Conservation (phyloP, 2,888 invertebrate genomes). For the Digitonthophagus gazella region DNA sequence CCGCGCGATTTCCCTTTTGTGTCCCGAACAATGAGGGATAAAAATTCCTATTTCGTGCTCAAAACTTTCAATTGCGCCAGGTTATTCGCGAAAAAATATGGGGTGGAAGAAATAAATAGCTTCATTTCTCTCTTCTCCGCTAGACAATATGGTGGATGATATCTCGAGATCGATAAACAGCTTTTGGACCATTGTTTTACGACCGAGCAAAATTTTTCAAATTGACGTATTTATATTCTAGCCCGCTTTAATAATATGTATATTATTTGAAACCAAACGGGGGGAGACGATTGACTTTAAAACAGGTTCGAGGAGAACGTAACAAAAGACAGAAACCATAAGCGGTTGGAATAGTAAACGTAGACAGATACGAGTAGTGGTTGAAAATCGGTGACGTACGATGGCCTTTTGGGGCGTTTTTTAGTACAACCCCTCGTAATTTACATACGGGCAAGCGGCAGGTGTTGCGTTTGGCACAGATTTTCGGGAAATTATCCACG, state of each 20-base stretch:
- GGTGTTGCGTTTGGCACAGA: not conserved
- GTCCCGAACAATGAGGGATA: conserved; percentile 3
- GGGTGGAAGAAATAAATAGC: conserved; percentile 15
- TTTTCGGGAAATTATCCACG: not conserved
- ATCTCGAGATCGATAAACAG: not conserved
- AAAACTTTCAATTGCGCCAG: conserved; percentile 11
- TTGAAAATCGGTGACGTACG: not conserved
- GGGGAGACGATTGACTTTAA: no score
- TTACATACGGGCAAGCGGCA: not conserved
- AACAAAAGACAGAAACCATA: no score
- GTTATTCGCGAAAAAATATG: conserved; percentile 7
- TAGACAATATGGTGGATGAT: not conserved
- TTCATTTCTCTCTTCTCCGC: conserved; percentile 3
- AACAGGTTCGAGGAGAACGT: no score
- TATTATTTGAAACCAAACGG: no score
- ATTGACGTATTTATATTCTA: no score
- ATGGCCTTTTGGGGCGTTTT: not conserved
- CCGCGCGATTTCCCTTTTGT: not conserved
- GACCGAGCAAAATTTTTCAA: no score
- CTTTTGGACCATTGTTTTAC: not conserved
- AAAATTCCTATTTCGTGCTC: not conserved
- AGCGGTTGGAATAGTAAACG: no score
- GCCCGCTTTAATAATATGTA: no score
- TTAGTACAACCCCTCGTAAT: not conserved
- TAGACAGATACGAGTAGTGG: not conserved